Evolutionary conservation across 2,888 invertebrate genomes (phyloP).

Genomic region (Ormyrus rosae): DNA sequence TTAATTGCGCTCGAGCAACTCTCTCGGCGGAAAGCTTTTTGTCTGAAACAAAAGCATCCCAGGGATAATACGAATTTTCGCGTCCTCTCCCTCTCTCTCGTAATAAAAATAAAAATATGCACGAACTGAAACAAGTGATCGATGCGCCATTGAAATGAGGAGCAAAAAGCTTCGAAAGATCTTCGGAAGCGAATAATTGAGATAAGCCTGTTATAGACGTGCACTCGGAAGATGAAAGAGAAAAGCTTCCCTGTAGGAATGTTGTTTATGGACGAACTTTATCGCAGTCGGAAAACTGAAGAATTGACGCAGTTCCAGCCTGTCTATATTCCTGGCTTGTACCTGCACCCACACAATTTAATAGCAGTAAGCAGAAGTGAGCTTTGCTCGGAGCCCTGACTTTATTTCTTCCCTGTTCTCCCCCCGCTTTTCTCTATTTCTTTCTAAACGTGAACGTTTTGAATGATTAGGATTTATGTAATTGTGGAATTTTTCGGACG

Average conservation of each 20-base stretch:
- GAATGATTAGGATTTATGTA: no score
- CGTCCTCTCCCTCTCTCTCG: no score
- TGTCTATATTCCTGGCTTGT: neutral
- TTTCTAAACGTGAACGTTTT: neutral
- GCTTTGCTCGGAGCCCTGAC: neutral
- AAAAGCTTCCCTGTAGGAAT: conserved; percentile 53
- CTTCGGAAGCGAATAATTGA: conserved; percentile 65
- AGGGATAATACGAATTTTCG: no score
- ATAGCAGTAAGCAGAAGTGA: neutral
- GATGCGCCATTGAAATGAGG: no score
- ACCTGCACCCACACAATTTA: no score
- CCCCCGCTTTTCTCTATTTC: neutral
- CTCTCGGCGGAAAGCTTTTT: no score
- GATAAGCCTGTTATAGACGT: conserved; percentile 59
- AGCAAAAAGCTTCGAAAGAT: no score
- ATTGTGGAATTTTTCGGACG: no score
- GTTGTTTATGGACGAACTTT: conserved; percentile 71
- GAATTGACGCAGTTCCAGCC: neutral
- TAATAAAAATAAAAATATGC: no score
- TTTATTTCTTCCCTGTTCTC: conserved; percentile 9
- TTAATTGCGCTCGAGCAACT: no score
- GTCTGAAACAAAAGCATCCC: no score
- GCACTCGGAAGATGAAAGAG: conserved; percentile 53
- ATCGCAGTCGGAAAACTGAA: conserved; percentile 52
- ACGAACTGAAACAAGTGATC: no score